Evolutionary conservation across 2,113 vertebrate genomes (phyloP).

Genomic region (Pelecanoides urinatrix): DNA sequence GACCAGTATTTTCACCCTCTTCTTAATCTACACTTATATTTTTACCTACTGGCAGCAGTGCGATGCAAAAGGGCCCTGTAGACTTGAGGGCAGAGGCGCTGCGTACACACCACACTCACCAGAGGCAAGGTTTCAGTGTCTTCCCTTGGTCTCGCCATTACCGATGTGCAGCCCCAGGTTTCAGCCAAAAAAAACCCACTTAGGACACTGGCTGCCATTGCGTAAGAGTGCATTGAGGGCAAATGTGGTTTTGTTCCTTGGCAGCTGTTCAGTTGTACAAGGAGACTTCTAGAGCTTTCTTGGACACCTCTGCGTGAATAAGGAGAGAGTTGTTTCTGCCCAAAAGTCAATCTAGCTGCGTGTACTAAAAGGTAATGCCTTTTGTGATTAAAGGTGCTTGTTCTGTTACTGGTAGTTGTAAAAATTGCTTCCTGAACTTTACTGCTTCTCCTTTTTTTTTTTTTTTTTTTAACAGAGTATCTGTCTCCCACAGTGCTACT

Average conservation of each 20-base stretch:
- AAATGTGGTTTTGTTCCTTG: neutral
- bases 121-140: neutral
- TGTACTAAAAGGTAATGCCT: neutral
- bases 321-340: neutral
- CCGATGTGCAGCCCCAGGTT: neutral
- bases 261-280: neutral
- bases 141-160: neutral
- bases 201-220: neutral
- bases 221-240: neutral
- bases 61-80: neutral
- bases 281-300: neutral
- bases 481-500: neutral
- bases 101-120: fast-evolving
- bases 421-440: neutral
- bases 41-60: neutral
- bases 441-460: neutral
- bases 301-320: neutral
- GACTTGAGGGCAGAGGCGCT: neutral
- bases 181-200: neutral
- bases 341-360: neutral
- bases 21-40: neutral
- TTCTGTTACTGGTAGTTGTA: neutral
- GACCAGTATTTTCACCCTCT: neutral
- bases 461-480: neutral
- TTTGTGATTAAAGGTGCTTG: neutral